Base-by-base conservation (phyloP, 2,888 invertebrate genomes). In the Notocelia uddmanniana region DNA sequence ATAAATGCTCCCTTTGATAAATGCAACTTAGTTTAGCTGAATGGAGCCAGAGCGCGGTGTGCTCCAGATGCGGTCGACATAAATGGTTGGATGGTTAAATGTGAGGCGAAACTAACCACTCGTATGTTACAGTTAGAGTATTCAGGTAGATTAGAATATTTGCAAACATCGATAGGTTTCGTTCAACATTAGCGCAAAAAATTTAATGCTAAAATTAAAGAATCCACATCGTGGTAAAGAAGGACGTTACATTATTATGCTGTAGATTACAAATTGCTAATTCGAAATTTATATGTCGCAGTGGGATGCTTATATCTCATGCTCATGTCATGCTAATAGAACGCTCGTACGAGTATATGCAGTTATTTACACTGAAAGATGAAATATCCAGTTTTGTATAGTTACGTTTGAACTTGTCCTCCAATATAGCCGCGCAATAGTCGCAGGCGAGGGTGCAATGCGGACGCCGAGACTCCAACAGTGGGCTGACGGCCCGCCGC, bases 401-500 rank as follows among this genome's bases (percentile, higher is more conserved):
- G n/a, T n/a, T 88, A 95, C 95, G 95, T 89, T 94, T 96, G 89
- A 96, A 96, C 81, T 96, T 94, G 79, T 96, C 96, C 84, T 96
- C 96, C 59, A 96, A 93, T 73, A 96, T 94, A 66, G 95, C 94
- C 69, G 95, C 96, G 89, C 96, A 96, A 81, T 95, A 94, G 82
- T 96, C 96, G 82, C 96, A 96, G 80, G 96, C 96, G 67, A 96
- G 94, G 2, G 96, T 96, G 89, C 96, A 96, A 84, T 96, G 95
- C 21, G 96, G 96, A 63, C 96, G 90, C 48, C 96, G 93, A 79
- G 96, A 95, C 89, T 96, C 96, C 72, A 96, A 91, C 74, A 96
- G 90, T 0, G 96, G 96, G 78, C 96, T 96, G 75, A 96, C 95
- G 10, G 96, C 95, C 76, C 96, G 93, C 78, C 96, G 91, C 13